Percentiles rank a stretch among this genome's conserved stretches.
Evolutionary conservation across 2,113 vertebrate species (phyloP).

Genomic region (Sylvietta virens): DNA sequence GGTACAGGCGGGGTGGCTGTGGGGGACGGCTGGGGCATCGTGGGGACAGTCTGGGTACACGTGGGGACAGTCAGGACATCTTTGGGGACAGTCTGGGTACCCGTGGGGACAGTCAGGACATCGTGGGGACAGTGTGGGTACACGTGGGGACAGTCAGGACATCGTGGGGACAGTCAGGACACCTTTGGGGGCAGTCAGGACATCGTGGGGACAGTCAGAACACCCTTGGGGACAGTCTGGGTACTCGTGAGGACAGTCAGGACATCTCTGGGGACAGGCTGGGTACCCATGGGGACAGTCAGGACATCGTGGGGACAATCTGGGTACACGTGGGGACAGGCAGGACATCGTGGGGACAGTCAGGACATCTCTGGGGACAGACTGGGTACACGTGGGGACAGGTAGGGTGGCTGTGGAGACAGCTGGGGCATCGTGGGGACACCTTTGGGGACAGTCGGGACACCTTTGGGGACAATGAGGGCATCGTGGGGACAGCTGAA

Average conservation of each 20-base stretch:
- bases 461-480: not conserved
- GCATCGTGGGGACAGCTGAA: too few relatives aligned
- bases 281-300: too few relatives aligned
- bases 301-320: too few relatives aligned
- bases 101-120: not conserved
- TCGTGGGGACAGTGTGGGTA: not conserved
- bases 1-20: not conserved
- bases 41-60: not conserved
- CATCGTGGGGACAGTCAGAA: not conserved
- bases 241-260: not conserved
- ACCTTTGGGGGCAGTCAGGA: not conserved
- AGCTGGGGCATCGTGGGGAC: too few relatives aligned
- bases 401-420: too few relatives aligned
- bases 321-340: not conserved
- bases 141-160: too few relatives aligned
- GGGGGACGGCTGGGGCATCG: rapidly evolving
- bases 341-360: not conserved
- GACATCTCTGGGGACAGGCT: not conserved
- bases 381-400: too few relatives aligned
- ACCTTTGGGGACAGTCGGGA: not conserved
- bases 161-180: too few relatives aligned
- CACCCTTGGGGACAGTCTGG: not conserved
- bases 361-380: not conserved
- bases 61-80: not conserved
- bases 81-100: not conserved